Evolutionary conservation across 1,140 invertebrate species (phyloP), one percentile per base, ranked within the genome.

Genomic region (Melipona quadrifasciata): DNA sequence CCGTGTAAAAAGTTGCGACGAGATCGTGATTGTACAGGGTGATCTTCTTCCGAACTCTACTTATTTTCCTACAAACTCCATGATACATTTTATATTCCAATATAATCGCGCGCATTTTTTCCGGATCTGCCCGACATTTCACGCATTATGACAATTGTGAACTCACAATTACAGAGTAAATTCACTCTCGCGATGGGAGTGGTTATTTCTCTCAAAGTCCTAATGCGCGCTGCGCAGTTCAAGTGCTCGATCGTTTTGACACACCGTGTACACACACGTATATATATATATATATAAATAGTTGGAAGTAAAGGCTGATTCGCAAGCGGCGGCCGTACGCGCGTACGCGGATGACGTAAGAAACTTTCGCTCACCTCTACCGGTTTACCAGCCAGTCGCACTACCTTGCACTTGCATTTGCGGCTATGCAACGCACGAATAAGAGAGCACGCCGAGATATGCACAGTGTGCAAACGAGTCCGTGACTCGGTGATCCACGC

Each of bases 371-470:
- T 92, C 84, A 88, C 86, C 89, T 92, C 90, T 90, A 89, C 82
- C 87, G 81, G 76, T 78, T 57, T 87, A 76, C 34, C 81, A 86
- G 84, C 83, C 82, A 39, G 86, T 84, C 68, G 80, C 87, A 89
- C 91, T 90, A 93, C 92, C 93, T 93, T 93, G 93, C 92, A 93
- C 93, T 93, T 93, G 92, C 90, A 86, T 84, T 87, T 76, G 83
- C 87, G 83, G 73, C 78, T 90, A 79, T 85, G 82, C 72, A 83
- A 78, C 76, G 73, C 61, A 81, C 77, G 68, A 86, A 57, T 80
- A 85, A 81, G 74, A 67, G 75, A 65, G 80, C 84, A 86, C 84
- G 74, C 87, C 70, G 84, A 85, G 84, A 85, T 85, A 85, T 86
- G 80, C 65, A 24, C 72, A 31, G 80, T 51, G 80, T 51, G 80